These are phyloP conservation scores for Acanthococcus lagerstroemiae DNA, from an alignment of 2,888 invertebrate genomes.

Conservation along the genomic window DNA sequence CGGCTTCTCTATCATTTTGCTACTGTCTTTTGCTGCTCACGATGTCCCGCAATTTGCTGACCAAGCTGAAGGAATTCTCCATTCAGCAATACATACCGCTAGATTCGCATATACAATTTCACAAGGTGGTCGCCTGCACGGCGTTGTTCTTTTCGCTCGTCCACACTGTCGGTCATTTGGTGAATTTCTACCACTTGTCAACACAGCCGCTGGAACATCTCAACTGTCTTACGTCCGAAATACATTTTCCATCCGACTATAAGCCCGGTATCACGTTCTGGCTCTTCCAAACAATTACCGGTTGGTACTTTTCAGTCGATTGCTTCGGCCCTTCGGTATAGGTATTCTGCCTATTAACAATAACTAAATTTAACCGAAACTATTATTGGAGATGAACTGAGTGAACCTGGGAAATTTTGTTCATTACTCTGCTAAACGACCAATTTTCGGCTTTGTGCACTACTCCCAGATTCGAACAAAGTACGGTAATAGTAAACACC, in stretches of 20 bases:
- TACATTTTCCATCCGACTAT: slow-evolving; percentile 87
- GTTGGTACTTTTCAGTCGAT: too few relatives aligned
- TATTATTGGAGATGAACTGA: too few relatives aligned
- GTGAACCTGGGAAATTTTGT: too few relatives aligned
- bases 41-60: slow-evolving; percentile 84
- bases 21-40: slow-evolving; percentile 83
- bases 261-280: slow-evolving; percentile 89
- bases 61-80: slow-evolving; percentile 67
- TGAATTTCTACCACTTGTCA: slow-evolving; percentile 94
- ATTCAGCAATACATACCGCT: slow-evolving; percentile 50
- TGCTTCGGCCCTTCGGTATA: too few relatives aligned
- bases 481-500: too few relatives aligned
- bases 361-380: too few relatives aligned
- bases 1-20: slow-evolving; percentile 87
- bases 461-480: too few relatives aligned
- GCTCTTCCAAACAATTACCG: slow-evolving; percentile 90
- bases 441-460: too few relatives aligned
- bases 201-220: slow-evolving; percentile 90
- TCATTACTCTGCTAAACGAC: too few relatives aligned
- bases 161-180: slow-evolving; percentile 88
- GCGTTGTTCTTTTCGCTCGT: slow-evolving; percentile 85
- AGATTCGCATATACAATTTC: slow-evolving; percentile 92
- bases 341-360: too few relatives aligned
- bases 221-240: slow-evolving; percentile 82
- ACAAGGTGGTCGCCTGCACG: slow-evolving; percentile 92